A percentile compares a stretch with the other conserved stretches of the same genome.
phyloP scores from a whole-genome alignment of 2,113 vertebrate genomes.

The Heteronetta atricapilla region DNA sequence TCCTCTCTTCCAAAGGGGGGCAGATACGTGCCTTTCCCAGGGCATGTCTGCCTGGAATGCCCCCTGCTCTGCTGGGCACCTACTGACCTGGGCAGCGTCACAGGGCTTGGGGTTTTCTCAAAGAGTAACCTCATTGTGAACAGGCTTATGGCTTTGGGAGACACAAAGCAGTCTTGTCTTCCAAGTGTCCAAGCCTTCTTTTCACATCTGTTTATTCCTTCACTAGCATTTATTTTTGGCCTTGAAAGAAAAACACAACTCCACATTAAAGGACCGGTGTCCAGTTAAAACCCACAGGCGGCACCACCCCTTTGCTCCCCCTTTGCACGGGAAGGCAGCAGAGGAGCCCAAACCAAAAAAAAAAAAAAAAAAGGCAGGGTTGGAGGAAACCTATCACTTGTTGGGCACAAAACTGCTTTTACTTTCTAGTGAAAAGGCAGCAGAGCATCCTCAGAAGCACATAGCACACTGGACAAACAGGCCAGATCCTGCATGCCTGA shows the following conservation, averaged over 20 bases:
- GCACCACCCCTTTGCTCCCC: background rate
- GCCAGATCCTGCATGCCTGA: background rate
- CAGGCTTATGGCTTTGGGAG: conserved; percentile 39
- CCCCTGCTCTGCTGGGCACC: conserved; percentile 34
- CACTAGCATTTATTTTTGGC: conserved; percentile 57
- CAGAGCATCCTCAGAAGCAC: background rate
- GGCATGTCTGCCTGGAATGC: background rate
- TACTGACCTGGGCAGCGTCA: conserved; percentile 44
- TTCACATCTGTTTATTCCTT: conserved; percentile 44
- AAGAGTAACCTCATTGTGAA: conserved; percentile 51
- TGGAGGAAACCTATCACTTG: background rate
- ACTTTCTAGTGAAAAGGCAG: conserved; percentile 37
- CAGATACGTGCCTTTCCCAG: background rate
- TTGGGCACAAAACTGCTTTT: background rate
- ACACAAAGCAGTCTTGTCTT: conserved; percentile 65
- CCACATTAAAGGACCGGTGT: conserved; percentile 39
- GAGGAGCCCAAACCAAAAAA: background rate
- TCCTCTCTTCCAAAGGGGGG: background rate
- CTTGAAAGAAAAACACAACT: conserved; percentile 21
- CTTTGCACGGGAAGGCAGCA: background rate
- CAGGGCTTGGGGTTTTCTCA: conserved; percentile 33
- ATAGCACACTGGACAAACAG: background rate
- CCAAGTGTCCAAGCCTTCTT: conserved; percentile 56
- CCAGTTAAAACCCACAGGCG: conserved; percentile 20
- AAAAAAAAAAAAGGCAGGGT: background rate